A percentile compares a stretch with the other conserved stretches of the same genome.
phyloP scores from a whole-genome alignment of 2,113 vertebrate genomes.

The Calidris pygmaea region DNA sequence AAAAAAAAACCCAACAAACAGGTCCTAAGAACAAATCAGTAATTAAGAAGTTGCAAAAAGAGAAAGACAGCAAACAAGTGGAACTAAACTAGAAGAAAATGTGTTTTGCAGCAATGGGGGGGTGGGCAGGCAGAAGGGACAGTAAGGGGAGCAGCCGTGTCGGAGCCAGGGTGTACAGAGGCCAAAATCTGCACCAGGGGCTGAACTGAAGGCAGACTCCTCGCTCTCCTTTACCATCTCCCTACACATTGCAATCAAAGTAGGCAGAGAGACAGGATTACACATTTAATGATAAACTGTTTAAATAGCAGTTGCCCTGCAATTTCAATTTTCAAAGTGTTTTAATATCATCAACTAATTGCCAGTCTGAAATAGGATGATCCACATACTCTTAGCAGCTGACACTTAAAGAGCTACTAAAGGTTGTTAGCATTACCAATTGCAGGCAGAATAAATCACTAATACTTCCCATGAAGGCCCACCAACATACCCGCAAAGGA shows the following conservation, averaged over 20 bases:
- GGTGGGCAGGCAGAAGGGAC: background rate
- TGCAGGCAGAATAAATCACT: slow-evolving; percentile 10
- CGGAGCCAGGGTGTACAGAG: background rate
- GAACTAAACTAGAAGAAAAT: background rate
- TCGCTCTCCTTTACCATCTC: background rate
- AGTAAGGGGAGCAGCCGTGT: background rate
- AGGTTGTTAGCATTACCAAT: background rate
- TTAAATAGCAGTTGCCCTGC: background rate
- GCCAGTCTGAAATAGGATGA: slow-evolving; percentile 18
- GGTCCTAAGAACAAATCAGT: background rate
- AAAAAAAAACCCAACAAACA: background rate
- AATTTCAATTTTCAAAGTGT: slow-evolving; percentile 10
- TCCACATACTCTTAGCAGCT: background rate
- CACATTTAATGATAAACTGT: background rate
- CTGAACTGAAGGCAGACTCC: background rate
- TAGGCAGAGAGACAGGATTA: background rate
- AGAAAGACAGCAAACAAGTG: background rate
- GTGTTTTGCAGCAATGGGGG: accelerated
- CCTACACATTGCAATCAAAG: background rate
- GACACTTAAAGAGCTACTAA: background rate
- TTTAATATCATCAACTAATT: slow-evolving; percentile 31
- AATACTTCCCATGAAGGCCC: background rate
- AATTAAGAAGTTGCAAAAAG: background rate
- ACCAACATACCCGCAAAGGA: background rate
- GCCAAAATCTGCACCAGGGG: background rate